These are phyloP conservation scores for Lethenteron camtschaticum DNA, from an alignment of 2,113 vertebrate genomes.

Conservation along the genomic window DNA sequence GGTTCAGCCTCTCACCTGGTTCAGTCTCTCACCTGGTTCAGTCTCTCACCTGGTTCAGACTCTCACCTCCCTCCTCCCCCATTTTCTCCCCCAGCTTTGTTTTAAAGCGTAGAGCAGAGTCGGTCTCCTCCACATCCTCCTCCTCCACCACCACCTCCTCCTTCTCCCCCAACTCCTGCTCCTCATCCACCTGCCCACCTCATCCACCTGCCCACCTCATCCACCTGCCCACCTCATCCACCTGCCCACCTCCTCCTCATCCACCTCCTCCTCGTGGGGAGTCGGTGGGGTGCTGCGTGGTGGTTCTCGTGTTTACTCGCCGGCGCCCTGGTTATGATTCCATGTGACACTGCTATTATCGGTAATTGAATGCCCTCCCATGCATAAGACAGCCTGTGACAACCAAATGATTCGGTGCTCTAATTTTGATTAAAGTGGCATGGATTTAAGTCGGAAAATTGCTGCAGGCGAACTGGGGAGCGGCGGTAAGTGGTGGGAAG, in stretches of 20 bases:
- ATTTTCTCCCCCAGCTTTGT: too few relatives aligned
- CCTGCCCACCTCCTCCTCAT: background rate
- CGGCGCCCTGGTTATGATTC: background rate
- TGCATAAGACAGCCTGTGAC: conserved; percentile 4
- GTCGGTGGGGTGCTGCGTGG: too few relatives aligned
- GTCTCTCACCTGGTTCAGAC: too few relatives aligned
- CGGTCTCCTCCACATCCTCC: too few relatives aligned
- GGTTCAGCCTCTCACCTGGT: too few relatives aligned
- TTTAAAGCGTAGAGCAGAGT: too few relatives aligned
- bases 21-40: too few relatives aligned
- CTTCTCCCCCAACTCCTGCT: background rate
- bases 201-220: background rate
- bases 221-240: background rate
- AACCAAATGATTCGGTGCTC: conserved; percentile 1
- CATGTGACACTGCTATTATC: conserved; percentile 2
- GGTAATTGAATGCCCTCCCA: conserved; percentile 3
- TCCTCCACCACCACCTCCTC: background rate
- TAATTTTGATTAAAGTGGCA: conserved; percentile 4
- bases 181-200: background rate
- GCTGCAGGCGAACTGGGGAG: background rate
- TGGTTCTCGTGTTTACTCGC: too few relatives aligned
- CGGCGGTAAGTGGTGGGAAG: background rate
- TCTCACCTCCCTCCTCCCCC: too few relatives aligned
- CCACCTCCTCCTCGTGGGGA: background rate
- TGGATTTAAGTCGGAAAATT: conserved; percentile 5